Evolutionary conservation across 1,140 invertebrate species (phyloP).

Genomic region (Magallana angulata): DNA sequence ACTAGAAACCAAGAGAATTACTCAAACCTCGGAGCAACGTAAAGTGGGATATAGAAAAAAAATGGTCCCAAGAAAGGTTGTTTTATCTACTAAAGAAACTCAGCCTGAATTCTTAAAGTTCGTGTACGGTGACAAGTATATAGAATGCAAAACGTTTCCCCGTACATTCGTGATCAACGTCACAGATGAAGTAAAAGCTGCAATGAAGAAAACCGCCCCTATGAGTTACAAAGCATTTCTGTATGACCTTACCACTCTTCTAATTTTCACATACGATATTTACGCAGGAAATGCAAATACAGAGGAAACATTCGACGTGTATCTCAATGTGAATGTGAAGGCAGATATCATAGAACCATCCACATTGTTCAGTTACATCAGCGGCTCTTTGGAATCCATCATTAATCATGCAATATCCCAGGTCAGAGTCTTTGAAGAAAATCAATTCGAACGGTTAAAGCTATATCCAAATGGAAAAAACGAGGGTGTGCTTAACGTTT

Average conservation of each 20-base stretch:
- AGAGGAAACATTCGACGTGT: constrained; percentile 23
- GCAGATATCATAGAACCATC: not conserved
- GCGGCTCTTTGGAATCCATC: not conserved
- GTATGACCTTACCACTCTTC: constrained; percentile 7
- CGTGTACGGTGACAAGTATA: constrained; percentile 44
- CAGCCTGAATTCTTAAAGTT: constrained; percentile 23
- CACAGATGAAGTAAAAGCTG: constrained; percentile 50
- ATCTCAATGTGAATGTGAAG: constrained; percentile 39
- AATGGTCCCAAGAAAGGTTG: constrained; percentile 38
- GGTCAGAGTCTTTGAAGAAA: not conserved
- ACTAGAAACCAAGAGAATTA: too few species aligned
- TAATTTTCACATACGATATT: constrained; percentile 48
- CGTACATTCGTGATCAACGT: constrained; percentile 60
- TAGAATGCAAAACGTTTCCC: constrained; percentile 54
- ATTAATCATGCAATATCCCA: not conserved
- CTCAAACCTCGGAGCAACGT: not conserved
- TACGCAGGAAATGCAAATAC: not conserved
- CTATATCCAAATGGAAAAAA: not conserved
- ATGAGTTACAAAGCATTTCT: not conserved
- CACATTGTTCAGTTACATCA: not conserved
- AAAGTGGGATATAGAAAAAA: not conserved
- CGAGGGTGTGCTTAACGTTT: constrained; percentile 21
- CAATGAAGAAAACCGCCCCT: not conserved
- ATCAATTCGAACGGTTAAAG: not conserved
- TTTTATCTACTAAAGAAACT: not conserved